Evolutionary conservation across 1,140 invertebrate species (phyloP).

Genomic region (Zeugodacus cucurbitae): DNA sequence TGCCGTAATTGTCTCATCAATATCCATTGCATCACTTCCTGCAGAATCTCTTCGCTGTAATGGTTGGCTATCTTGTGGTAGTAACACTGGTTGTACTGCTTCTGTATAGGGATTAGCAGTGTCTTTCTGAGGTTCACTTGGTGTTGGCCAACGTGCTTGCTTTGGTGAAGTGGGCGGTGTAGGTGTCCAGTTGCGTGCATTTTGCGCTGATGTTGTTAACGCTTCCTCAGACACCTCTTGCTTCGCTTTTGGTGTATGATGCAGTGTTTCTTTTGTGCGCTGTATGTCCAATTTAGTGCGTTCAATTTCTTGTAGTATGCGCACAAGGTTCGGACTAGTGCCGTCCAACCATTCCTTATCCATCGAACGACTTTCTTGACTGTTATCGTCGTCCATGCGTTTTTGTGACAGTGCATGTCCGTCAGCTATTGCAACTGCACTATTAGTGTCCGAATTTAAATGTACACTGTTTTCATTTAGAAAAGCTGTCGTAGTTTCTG

Average conservation of each 20-base stretch:
- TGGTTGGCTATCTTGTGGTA: background rate
- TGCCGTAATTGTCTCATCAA: conserved; percentile 44
- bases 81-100: background rate
- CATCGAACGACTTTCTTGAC: background rate
- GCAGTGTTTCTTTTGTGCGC: conserved; percentile 52
- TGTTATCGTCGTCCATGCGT: background rate
- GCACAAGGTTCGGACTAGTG: conserved; percentile 47
- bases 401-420: conserved; percentile 35
- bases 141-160: conserved; percentile 43
- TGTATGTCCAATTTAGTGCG: conserved; percentile 59
- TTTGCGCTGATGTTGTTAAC: background rate
- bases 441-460: conserved; percentile 14
- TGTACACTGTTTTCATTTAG: background rate
- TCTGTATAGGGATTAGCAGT: background rate
- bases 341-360: conserved; percentile 45
- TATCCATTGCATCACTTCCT: conserved; percentile 45
- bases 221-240: background rate
- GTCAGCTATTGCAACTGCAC: background rate
- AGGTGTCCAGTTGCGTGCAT: conserved; percentile 54
- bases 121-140: background rate
- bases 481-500: background rate
- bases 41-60: conserved; percentile 33
- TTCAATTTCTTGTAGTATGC: conserved; percentile 56
- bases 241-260: conserved; percentile 18
- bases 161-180: conserved; percentile 59